Base-by-base conservation (phyloP, 2,113 vertebrate species). In the Equus przewalskii region DNA sequence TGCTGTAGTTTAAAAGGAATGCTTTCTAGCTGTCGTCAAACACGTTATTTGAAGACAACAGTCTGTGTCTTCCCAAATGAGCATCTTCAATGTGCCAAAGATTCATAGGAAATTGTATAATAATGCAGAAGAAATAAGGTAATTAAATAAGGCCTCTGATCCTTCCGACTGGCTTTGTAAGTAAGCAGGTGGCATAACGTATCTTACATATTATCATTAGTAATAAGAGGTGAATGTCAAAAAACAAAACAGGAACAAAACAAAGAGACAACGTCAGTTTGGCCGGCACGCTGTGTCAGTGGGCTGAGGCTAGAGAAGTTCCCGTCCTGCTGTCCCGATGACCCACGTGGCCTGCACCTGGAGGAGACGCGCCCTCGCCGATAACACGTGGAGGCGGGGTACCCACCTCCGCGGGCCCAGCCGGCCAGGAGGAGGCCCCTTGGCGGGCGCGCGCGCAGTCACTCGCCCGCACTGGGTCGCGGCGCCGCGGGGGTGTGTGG, bases 51-150 rank as follows among this genome's bases (percentile, higher is more conserved):
- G 89, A 92, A 89, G 90, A 76, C 84, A 72, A 16, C 12, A 78
- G 46, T 67, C 44, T 69, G 30, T 95, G 83, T 89, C 24, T 96
- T 83, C n/a, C 94, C 79, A 95, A 94, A 81, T 33, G 76, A 87
- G 18, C 62, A 67, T 91, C 64, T 89, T 88, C n/a, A 51, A 13
- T 21, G 49, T 41, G 84, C 58, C 64, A 87, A 49, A 30, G 82
- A 46, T 80, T 89, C 70, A 70, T 7, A 93, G 92, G 60, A 89
- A 96, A 95, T 7, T 11, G 87, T 6, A 41, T 18, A 36, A 3
- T 51, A 75, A 87, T 7, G 36, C 19, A 83, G 67, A 58, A 67
- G 73, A 83, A 80, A 58, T 64, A 51, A 75, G 80, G 33, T 75
- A 54, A 83, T 91, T 85, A 96, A 44, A 69, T 7, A 67, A 87